phyloP scores from a whole-genome alignment of 1,140 invertebrate species.

The Drosophila orosa region DNA sequence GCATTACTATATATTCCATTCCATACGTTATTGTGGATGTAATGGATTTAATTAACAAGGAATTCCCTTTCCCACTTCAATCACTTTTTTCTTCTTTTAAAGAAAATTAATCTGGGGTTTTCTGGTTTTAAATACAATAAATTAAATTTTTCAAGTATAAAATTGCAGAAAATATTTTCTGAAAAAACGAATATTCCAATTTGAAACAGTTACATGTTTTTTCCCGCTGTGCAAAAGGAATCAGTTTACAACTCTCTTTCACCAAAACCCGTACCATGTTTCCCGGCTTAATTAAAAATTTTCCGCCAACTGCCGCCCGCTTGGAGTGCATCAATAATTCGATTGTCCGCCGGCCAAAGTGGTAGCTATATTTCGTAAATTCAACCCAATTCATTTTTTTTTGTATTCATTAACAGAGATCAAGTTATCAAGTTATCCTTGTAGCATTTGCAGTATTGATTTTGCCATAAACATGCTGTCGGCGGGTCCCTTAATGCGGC shows the following conservation, averaged over 20 bases:
- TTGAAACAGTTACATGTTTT: not conserved
- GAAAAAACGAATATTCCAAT: not conserved
- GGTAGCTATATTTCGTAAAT: slow-evolving; percentile 20
- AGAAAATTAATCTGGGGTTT: too few species aligned
- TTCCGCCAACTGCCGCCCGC: slow-evolving; percentile 10
- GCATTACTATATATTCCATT: too few species aligned
- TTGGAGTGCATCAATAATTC: slow-evolving; percentile 32
- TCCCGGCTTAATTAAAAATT: slow-evolving; percentile 48
- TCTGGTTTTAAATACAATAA: not conserved
- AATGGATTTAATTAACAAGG: too few species aligned
- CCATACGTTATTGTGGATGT: too few species aligned
- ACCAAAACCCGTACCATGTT: slow-evolving; percentile 4
- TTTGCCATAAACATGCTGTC: slow-evolving; percentile 27
- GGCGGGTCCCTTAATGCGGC: slow-evolving; percentile 15
- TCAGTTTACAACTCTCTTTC: slow-evolving; percentile 2
- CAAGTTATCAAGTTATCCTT: slow-evolving; percentile 9
- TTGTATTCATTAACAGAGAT: not conserved
- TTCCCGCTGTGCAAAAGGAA: not conserved
- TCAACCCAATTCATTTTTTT: slow-evolving; percentile 11
- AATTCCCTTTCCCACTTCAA: too few species aligned
- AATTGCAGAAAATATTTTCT: not conserved
- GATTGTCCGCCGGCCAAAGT: slow-evolving; percentile 12
- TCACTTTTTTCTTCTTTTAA: too few species aligned
- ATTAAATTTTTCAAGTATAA: not conserved
- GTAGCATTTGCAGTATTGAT: slow-evolving; percentile 30